Base-by-base conservation (phyloP, 2,888 invertebrate genomes). In the Himalopsyche anomala region DNA sequence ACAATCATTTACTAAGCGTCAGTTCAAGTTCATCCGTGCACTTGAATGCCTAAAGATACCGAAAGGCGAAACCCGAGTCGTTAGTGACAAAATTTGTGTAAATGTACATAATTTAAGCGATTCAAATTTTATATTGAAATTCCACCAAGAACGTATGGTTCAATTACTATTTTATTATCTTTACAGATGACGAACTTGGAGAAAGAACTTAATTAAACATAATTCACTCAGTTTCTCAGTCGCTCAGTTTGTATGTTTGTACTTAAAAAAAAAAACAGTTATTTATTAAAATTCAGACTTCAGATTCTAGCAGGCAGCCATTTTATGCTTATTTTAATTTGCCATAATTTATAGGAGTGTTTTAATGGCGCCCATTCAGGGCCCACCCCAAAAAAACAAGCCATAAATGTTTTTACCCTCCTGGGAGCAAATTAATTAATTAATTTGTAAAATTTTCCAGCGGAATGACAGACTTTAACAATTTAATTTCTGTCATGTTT, bases 21-120 rank as follows among this genome's bases (percentile, higher is more conserved):
- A n/a, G n/a, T n/a, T n/a, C n/a, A n/a, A n/a, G n/a, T n/a, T n/a
- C n/a, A n/a, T n/a, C n/a, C n/a, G n/a, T n/a, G n/a, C n/a, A n/a
- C n/a, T n/a, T n/a, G 42, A 51, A 51, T 56, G 56, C 56, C 56
- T 62, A 6, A 62, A 62, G 62, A 62, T 19, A 19, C 62, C 62
- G 62, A 62, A 62, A 62, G 62, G 62, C 19, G 62, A 62, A 62
- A 62, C 62, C 62, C 62, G 62, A 19, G 62, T 62, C 56, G 56
- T 19, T 19, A 56, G n/a, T n/a, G n/a, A n/a, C n/a, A n/a, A n/a
- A n/a, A n/a, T n/a, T n/a, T n/a, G n/a, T n/a, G n/a, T n/a, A n/a
- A n/a, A n/a, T n/a, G n/a, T n/a, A n/a, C n/a, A n/a, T n/a, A n/a
- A n/a, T n/a, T n/a, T n/a, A n/a, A n/a, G n/a, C n/a, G n/a, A n/a